Evolutionary conservation across 2,113 vertebrate species (phyloP), one percentile per base, ranked within the genome.

Genomic region (Serilophus lunatus): DNA sequence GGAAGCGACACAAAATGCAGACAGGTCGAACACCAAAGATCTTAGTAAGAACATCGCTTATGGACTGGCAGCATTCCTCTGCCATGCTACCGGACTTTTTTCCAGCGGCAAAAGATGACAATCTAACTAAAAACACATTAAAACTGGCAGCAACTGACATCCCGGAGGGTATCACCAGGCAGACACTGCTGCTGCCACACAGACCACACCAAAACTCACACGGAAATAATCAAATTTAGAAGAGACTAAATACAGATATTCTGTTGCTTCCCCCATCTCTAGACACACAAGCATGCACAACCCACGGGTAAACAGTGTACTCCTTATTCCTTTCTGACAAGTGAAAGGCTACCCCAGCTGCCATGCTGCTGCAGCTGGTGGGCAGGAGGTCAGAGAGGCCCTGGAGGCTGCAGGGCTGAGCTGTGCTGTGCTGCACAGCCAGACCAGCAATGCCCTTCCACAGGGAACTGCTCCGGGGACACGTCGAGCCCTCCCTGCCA

Each of bases 321-420:
- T 63, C 15, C 74, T 10, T 50, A 57, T 12, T 84, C 44, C 54
- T 20, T 15, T n/a, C 28, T 22, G 54, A 10, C 25, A 45, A 89
- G 93, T 50, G 94, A 93, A 92, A 94, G 90, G 92, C 84, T 12
- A 31, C 36, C 90, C 57, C 76, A 60, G 79, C 75, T 94, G 94
- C 72, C 83, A 26, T 0, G 6, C 3, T 4, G 0, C 68, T 12
- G 74, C 74, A 85, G 90, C 92, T 44, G 77, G 23, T 1, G 50
- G 51, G 65, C 69, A 70, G 83, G 79, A 69, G 86, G 86, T 81
- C 74, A 61, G 61, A 4, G 23, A 53, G 53, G 74, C 38, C 1
- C 10, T 0, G 3, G 23, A 3, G 42, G 59, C 61, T 49, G 51
- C 44, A 7, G 64, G 51, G 81, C 68, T 18, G 18, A 0, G 38